These are phyloP conservation scores for Clarias macrocephalus DNA, from an alignment of 2,113 vertebrate genomes.

Conservation along the genomic window DNA sequence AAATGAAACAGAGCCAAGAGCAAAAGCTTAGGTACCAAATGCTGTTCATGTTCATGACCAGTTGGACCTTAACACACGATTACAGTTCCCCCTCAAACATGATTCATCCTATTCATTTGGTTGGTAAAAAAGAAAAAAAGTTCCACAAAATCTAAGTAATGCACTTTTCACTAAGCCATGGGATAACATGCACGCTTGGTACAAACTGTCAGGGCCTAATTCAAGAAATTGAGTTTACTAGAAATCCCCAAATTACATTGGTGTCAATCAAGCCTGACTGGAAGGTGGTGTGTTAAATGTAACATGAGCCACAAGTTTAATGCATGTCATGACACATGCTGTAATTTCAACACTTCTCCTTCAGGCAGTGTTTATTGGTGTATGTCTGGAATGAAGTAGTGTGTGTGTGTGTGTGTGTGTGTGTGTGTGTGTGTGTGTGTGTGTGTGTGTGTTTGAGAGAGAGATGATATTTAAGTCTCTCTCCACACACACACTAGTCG, in stretches of 20 bases:
- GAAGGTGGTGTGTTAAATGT: slow-evolving; percentile 6
- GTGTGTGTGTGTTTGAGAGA: too few species aligned
- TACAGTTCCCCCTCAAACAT: not conserved
- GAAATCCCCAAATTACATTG: not conserved
- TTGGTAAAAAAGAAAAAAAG: not conserved
- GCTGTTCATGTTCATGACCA: slow-evolving; percentile 20
- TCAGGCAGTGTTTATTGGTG: slow-evolving; percentile 14
- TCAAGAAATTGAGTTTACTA: not conserved
- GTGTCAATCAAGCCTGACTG: not conserved
- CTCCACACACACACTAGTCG: not conserved
- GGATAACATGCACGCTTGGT: not conserved
- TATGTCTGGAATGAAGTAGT: not conserved
- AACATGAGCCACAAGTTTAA: not conserved
- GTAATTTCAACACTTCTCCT: not conserved
- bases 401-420: not conserved
- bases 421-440: not conserved
- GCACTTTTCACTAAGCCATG: not conserved
- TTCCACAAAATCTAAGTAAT: not conserved
- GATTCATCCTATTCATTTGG: not conserved
- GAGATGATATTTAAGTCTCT: not conserved
- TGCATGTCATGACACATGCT: not conserved
- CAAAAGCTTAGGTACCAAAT: slow-evolving; percentile 37
- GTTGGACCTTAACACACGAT: not conserved
- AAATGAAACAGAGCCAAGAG: slow-evolving; percentile 27
- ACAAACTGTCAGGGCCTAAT: not conserved